Evolutionary conservation across 23 tunicate genomes (phyloP).

Genomic region (Styela plicata): DNA sequence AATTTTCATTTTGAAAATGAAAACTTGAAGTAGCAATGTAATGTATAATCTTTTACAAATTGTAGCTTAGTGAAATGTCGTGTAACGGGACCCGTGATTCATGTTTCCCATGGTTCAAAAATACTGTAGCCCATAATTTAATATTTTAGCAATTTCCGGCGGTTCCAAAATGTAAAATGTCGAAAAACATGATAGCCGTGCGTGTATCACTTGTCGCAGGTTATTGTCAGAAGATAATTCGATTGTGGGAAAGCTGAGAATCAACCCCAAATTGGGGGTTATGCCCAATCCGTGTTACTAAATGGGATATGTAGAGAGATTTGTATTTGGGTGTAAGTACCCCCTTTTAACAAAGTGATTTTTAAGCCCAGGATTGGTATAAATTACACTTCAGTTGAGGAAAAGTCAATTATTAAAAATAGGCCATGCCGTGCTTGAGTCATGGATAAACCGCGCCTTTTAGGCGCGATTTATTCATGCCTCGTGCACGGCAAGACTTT

Average conservation of each 20-base stretch:
- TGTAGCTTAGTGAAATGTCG: neutral
- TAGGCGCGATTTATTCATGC: no score
- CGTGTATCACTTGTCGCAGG: constrained; percentile 12
- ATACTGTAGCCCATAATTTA: constrained; percentile 14
- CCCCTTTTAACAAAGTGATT: constrained; percentile 21
- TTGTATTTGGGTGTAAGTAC: neutral
- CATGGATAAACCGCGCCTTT: neutral
- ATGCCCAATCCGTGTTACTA: neutral
- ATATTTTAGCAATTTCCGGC: constrained; percentile 17
- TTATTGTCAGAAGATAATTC: constrained; percentile 9
- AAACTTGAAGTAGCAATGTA: no score
- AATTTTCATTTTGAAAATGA: no score
- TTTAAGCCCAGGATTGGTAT: constrained; percentile 12
- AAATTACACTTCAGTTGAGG: neutral
- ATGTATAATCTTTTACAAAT: neutral
- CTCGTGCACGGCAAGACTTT: no score
- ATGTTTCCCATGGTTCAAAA: neutral
- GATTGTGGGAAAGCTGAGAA: constrained; percentile 13
- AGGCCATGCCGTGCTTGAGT: no score
- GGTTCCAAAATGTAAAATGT: constrained; percentile 2
- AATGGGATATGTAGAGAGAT: neutral
- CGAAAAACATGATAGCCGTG: neutral
- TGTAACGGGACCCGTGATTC: neutral
- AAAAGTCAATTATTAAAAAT: no score
- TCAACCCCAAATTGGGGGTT: neutral